Conservation (phyloP, 2,888 invertebrate species). For the Alsophila aescularia region DNA sequence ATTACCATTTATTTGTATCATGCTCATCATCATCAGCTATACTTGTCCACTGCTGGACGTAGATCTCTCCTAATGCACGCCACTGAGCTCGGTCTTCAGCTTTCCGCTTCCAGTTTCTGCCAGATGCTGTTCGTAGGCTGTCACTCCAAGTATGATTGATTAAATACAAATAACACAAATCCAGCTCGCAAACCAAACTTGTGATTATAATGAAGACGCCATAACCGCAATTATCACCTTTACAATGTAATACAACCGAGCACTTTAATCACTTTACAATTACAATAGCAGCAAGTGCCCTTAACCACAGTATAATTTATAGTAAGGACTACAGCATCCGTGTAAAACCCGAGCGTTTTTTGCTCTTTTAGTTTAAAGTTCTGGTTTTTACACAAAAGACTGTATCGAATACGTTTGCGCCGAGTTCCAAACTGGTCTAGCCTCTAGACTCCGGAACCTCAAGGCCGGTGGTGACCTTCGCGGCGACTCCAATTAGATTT, state of each 20-base stretch:
- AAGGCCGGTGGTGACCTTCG: constrained; percentile 31
- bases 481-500: constrained; percentile 22
- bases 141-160: no score
- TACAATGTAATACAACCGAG: background rate
- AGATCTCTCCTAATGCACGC: no score
- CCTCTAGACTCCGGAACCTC: background rate
- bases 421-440: constrained; percentile 23
- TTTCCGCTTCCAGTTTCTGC: no score
- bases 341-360: constrained; percentile 14
- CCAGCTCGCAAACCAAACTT: background rate
- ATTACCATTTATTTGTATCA: no score
- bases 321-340: constrained; percentile 8
- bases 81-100: no score
- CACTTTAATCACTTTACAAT: background rate
- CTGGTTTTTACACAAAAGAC: constrained; percentile 18
- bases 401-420: background rate
- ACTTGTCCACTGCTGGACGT: no score
- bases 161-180: background rate
- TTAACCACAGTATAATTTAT: background rate
- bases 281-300: constrained; percentile 11
- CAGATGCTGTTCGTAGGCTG: no score
- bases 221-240: constrained; percentile 4
- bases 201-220: background rate
- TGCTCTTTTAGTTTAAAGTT: constrained; percentile 5
- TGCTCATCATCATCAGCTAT: no score